Conservation (phyloP, 2,113 vertebrate species). For the Brienomyrus brachyistius region DNA sequence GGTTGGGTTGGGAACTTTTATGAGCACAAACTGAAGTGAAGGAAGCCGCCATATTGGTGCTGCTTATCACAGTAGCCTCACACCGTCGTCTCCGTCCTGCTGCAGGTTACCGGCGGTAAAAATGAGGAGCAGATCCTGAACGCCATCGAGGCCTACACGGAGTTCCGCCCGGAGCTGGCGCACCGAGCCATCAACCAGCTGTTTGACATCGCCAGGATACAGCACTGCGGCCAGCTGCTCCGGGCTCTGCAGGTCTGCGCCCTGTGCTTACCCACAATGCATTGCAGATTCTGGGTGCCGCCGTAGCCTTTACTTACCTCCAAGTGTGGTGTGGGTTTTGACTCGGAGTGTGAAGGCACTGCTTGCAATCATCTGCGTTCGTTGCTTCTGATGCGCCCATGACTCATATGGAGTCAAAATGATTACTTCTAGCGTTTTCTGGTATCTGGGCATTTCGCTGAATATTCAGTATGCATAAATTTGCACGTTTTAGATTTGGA, state of each 20-base stretch:
- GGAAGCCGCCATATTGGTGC: not conserved
- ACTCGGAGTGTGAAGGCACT: not conserved
- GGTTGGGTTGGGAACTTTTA: not conserved
- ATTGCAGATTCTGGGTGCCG: not conserved
- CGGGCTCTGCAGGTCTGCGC: constrained; percentile 77
- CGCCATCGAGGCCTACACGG: constrained; percentile 88
- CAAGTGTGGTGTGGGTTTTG: not conserved
- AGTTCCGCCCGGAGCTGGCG: constrained; percentile 85
- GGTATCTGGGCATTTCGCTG: not conserved
- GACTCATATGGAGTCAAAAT: not conserved
- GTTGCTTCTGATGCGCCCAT: not conserved
- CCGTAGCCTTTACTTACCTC: not conserved
- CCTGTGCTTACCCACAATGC: not conserved
- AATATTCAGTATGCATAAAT: constrained; percentile 2
- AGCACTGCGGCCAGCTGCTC: constrained; percentile 86
- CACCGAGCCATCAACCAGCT: constrained; percentile 92
- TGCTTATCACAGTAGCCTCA: not conserved
- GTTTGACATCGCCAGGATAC: constrained; percentile 90
- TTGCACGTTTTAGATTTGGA: not conserved
- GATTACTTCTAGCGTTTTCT: not conserved
- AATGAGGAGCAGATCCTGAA: constrained; percentile 94
- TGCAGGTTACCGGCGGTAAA: constrained; percentile 88
- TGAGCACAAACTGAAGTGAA: not conserved
- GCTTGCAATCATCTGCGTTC: not conserved
- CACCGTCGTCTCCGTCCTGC: not conserved